Percentiles rank a stretch among this genome's conserved stretches.
Evolutionary conservation across 2,113 vertebrate species (phyloP).

Genomic region (Pseudopipra pipra): DNA sequence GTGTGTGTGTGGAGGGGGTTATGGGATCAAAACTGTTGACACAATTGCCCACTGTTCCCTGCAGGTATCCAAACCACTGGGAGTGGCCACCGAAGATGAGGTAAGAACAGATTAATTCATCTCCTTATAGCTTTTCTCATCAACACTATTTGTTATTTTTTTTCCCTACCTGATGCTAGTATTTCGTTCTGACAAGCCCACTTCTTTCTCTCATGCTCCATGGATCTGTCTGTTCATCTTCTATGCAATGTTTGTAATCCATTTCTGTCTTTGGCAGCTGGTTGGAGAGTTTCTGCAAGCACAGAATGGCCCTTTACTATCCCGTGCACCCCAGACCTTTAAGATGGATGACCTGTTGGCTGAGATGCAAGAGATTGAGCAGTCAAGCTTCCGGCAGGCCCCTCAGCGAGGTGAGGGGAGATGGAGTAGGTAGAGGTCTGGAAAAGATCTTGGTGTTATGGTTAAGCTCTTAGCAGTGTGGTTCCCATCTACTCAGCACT

Average conservation of each 20-base stretch:
- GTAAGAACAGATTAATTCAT: constrained; percentile 60
- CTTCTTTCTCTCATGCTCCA: not conserved
- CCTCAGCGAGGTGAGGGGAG: constrained; percentile 88
- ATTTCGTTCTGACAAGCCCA: not conserved
- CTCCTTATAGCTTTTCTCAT: not conserved
- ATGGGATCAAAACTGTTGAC: not conserved
- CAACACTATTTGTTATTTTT: not conserved
- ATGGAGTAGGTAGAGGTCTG: not conserved
- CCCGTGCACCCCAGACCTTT: constrained; percentile 90
- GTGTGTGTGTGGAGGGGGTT: not conserved
- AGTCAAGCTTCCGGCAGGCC: constrained; percentile 91
- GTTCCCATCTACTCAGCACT: not conserved
- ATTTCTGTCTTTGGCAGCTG: constrained; percentile 74
- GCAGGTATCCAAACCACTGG: constrained; percentile 89
- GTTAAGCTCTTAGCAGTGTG: not conserved
- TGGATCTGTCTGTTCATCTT: not conserved
- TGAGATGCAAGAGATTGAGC: constrained; percentile 99
- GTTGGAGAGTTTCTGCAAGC: constrained; percentile 94
- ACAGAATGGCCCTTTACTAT: constrained; percentile 77
- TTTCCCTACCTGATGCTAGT: not conserved
- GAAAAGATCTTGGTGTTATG: not conserved
- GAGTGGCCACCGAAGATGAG: constrained; percentile 91
- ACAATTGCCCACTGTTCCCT: not conserved
- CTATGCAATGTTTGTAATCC: not conserved
- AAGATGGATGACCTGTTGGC: constrained; percentile 97